Conservation (phyloP, 2,888 invertebrate genomes). For the Elegia similella region DNA sequence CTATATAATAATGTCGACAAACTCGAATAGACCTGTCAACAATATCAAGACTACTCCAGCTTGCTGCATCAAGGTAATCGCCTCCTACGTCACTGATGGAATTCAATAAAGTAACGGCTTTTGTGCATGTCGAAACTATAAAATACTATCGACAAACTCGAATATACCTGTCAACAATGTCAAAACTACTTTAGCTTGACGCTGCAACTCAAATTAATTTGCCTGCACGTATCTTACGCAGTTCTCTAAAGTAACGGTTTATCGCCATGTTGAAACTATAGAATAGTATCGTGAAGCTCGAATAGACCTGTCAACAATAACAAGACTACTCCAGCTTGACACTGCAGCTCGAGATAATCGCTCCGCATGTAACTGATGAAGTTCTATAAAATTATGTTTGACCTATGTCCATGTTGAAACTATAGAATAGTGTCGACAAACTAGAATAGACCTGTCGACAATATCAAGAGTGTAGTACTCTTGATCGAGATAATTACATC, state of each 20-base stretch:
- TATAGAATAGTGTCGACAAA: constrained; percentile 1
- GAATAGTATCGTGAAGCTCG: no score
- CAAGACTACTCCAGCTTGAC: no score
- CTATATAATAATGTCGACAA: neutral
- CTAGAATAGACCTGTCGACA: neutral
- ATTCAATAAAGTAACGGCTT: no score
- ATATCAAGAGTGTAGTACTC: no score
- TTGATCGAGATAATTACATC: no score
- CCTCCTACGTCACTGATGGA: constrained; percentile 36
- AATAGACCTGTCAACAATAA: no score
- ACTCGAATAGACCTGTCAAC: constrained; percentile 12
- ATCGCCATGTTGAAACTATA: no score
- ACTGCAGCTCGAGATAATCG: no score
- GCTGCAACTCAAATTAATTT: neutral
- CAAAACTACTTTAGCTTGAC: constrained; percentile 37
- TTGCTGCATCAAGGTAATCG: constrained; percentile 33
- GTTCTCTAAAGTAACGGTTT: no score
- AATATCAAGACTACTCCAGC: constrained; percentile 36
- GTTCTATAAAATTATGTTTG: no score
- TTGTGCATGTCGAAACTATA: neutral
- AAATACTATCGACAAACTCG: constrained; percentile 2
- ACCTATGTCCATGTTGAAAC: neutral
- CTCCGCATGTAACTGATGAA: no score
- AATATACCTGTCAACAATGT: constrained; percentile 22
- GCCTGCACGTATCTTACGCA: no score